These are phyloP conservation scores for Enteromius viviparus DNA, from an alignment of 2,797 vertebrate species.

Conservation along the genomic window DNA sequence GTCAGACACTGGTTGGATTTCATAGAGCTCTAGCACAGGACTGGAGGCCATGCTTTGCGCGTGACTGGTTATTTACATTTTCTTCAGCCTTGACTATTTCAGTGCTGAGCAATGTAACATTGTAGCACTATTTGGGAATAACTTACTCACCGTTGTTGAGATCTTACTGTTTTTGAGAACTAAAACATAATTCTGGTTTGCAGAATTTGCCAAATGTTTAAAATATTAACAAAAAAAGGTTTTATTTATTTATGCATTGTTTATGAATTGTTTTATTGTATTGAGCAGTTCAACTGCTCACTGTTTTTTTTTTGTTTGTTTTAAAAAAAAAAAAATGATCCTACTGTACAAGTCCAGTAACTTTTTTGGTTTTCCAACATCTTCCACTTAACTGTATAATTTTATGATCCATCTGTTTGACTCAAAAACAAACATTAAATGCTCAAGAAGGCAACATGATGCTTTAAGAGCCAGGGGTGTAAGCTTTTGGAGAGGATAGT, in stretches of 20 bases:
- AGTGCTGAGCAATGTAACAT: background rate
- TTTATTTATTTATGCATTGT: background rate
- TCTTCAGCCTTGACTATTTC: slow-evolving; percentile 6
- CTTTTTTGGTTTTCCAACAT: background rate
- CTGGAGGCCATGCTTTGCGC: background rate
- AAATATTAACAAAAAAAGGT: background rate
- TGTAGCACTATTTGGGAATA: background rate
- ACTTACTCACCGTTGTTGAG: background rate
- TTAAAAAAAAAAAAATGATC: background rate
- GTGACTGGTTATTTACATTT: slow-evolving; percentile 26
- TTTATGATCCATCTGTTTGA: background rate
- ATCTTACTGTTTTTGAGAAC: background rate
- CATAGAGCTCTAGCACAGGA: slow-evolving; percentile 25
- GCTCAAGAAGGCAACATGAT: background rate
- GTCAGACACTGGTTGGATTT: slow-evolving; percentile 33
- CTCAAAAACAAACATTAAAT: background rate
- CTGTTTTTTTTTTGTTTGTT: background rate
- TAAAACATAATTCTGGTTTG: too few species aligned
- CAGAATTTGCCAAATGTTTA: background rate
- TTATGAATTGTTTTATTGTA: background rate
- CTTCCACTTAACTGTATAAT: background rate
- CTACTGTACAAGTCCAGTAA: background rate
- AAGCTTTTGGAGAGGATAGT: background rate
- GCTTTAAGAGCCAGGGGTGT: background rate
- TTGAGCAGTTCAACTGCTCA: background rate